Evolutionary conservation across 2,113 vertebrate species (phyloP).

Genomic region (Dicentrarchus labrax): DNA sequence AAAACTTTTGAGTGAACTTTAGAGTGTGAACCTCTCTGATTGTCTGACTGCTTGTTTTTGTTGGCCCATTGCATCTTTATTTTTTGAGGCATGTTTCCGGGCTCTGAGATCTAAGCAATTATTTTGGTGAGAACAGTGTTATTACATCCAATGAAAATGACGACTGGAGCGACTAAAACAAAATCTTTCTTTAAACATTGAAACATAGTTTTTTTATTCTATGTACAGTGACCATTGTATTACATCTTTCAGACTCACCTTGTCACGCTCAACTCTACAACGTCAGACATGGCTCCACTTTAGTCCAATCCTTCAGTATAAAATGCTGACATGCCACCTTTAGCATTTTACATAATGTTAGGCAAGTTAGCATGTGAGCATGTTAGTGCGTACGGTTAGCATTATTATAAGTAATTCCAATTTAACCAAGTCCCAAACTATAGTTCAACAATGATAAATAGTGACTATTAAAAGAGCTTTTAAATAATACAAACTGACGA

Average conservation of each 20-base stretch:
- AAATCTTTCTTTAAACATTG: no score
- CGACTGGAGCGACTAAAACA: background rate
- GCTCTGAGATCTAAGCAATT: background rate
- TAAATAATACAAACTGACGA: background rate
- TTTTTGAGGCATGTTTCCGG: background rate
- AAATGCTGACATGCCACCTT: background rate
- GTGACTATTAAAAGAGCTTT: background rate
- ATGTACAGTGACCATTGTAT: background rate
- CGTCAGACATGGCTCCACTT: background rate
- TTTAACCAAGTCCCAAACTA: background rate
- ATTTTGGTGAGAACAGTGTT: background rate
- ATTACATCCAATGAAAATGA: background rate
- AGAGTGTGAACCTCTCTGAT: background rate
- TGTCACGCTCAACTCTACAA: background rate
- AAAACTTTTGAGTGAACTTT: background rate
- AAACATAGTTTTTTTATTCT: background rate
- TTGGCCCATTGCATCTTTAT: background rate
- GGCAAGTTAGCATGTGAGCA: background rate
- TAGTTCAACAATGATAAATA: background rate
- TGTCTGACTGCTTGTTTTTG: background rate
- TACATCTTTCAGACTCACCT: background rate
- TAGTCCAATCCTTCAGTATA: background rate
- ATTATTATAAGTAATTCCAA: background rate
- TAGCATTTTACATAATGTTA: background rate
- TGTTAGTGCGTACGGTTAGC: background rate